Evolutionary conservation across 2,888 invertebrate genomes (phyloP), one percentile per base, ranked within the genome.

Genomic region (Phragmatobia fuliginosa): DNA sequence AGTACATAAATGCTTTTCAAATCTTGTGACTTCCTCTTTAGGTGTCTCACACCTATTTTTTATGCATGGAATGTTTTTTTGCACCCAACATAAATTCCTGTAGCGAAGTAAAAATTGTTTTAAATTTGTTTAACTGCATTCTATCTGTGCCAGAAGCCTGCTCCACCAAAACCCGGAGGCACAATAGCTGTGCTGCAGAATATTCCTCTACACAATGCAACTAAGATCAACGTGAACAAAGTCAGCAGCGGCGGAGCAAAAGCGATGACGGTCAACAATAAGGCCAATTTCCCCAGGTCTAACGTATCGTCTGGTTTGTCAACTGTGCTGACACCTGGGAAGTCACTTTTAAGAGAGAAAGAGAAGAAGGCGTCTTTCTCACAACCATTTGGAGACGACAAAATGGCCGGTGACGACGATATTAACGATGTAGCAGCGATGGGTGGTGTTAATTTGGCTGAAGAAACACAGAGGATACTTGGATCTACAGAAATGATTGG

Each of bases 371-470:
- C 96, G 0, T 74, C 88, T 38, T 91, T 85, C 78, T 80, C 88
- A 78, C 94, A 87, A 70, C 88, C 90, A 21, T 94, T 88, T 73
- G 90, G 83, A 0, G 93, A 95, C 87, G 96, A 95, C 90, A 96
- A 94, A 88, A 96, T 94, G 94, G 96, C 96, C 75, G 98, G 98
- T 60, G 99, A 99, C 87, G 99, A 99, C 89, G 99, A 99, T 90
- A 99, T 99, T 86, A 99, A 99, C 88, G 99, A 99, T 94, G 99
- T 99, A 21, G 99, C 99, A 41, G 99, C 99, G 16, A 99, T 99
- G 99, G 99, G 99, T 76, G 99, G 99, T 66, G 99, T 99, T 68
- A 99, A 99, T 94, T 96, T 99, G 85, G 98, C 98, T 0, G 99
- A 99, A 93, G 99, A 99, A 93, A 97, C 98, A 52, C 99, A 99